Evolutionary conservation across 2,888 invertebrate genomes (phyloP), one percentile per base, ranked within the genome.

Genomic region (Magallana nippona): DNA sequence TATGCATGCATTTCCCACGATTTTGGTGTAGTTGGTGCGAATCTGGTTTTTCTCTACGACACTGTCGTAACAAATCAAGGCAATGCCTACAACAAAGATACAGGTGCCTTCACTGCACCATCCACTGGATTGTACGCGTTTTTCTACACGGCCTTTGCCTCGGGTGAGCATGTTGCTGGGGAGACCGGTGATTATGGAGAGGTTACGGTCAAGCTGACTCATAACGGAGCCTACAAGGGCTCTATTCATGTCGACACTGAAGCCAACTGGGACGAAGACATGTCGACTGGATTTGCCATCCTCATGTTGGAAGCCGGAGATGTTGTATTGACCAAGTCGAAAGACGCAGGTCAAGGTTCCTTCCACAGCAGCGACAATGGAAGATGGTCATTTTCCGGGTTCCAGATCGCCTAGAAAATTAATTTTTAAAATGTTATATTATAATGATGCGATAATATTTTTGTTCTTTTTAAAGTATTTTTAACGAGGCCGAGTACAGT

Each of bases 321-420:
- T 27, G 71, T 15, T 11, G 71, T 71, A 13, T 15, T 32, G 17
- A 15, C 32, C 32, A 13, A 2, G 32, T 27, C 71, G 1, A 22
- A 22, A 27, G 10, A 15, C 15, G 13, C 5, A 11, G 71, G 22
- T 10, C 27, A 27, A 8, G 71, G 71, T 15, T 71, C 71, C 3
- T 71, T 1, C 17, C 19, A 27, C 15, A 71, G 71, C 27, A 32
- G 32, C 71, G 13, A 15, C 1, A 10, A 1, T 19, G 71, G 71
- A 17, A 71, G 71, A 71, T 71, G 71, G 71, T 71, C 71, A 22
- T 71, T 71, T 27, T 71, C 71, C 2, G 71, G 71, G 15, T 71
- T 71, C 17, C 71, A 32, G 11, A 32, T 71, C 5, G 2, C 71
- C 15, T 71, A 32, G 11, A 11, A 60, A 5, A 60, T 60, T 17